These are phyloP conservation scores for cat (Felis catus) DNA, from an alignment of 2,113 vertebrate genomes.

Conservation along the genomic window DNA sequence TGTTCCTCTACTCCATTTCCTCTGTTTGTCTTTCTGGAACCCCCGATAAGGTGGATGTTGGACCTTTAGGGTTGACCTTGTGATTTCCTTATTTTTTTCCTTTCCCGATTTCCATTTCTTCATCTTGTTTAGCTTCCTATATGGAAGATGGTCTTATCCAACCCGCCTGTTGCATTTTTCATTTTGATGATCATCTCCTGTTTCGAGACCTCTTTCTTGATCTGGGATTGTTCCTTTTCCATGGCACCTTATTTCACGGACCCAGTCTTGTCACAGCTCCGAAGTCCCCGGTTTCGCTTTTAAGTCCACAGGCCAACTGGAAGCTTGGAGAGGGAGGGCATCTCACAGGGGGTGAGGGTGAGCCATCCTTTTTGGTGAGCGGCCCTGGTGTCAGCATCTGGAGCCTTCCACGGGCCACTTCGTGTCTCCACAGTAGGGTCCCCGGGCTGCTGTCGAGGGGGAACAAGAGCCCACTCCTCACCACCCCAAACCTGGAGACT, in stretches of 20 bases:
- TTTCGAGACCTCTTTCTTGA: not conserved
- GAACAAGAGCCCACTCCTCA: not conserved
- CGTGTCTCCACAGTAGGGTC: not conserved
- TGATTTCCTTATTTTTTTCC: not conserved
- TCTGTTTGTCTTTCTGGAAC: not conserved
- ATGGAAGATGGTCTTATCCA: not conserved
- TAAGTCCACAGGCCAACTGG: not conserved
- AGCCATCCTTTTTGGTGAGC: not conserved
- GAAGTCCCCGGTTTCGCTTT: not conserved
- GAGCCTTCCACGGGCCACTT: not conserved
- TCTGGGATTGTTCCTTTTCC: not conserved
- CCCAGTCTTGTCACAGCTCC: not conserved
- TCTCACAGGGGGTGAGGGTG: not conserved
- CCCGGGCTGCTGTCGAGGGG: accelerated
- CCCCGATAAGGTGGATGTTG: not conserved
- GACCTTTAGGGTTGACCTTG: not conserved
- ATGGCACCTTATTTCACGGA: accelerated
- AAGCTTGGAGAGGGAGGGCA: not conserved
- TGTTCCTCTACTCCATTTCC: not conserved
- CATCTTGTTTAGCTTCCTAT: not conserved
- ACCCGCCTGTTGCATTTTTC: not conserved
- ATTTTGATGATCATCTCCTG: not conserved
- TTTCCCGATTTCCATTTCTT: not conserved
- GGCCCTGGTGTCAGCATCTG: accelerated
- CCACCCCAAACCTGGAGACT: not conserved